Conservation (phyloP, 2,113 vertebrate species). For the Tamias sibiricus region DNA sequence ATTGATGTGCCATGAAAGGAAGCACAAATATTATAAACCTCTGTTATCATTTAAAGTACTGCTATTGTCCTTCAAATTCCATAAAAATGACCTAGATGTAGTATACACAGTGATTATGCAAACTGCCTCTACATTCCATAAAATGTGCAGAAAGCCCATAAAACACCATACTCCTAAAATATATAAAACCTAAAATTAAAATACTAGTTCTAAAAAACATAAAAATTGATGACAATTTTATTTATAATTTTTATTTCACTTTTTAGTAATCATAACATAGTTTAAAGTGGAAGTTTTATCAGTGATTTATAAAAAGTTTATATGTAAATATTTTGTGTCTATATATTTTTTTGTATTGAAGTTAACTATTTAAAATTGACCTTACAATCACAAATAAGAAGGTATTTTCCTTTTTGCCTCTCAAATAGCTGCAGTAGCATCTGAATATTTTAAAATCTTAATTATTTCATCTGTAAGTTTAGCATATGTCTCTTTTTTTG, state of each 20-base stretch:
- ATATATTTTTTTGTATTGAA: conserved; percentile 10
- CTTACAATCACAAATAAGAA: neutral
- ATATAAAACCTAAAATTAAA: conserved; percentile 44
- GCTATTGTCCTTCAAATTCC: neutral
- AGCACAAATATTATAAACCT: neutral
- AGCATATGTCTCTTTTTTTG: neutral
- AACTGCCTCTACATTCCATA: neutral
- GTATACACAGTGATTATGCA: neutral
- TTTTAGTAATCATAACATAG: neutral
- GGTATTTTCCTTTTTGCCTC: neutral
- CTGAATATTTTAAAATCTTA: neutral
- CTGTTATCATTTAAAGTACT: neutral
- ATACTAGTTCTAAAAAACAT: neutral
- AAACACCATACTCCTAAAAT: neutral
- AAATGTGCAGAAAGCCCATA: neutral
- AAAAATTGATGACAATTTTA: neutral
- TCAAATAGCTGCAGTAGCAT: neutral
- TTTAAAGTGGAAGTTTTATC: neutral
- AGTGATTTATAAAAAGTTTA: neutral
- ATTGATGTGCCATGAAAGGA: neutral
- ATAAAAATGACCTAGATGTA: conserved; percentile 37
- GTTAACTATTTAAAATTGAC: conserved; percentile 13
- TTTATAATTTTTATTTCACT: conserved; percentile 31
- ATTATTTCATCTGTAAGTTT: conserved; percentile 4
- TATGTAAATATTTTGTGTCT: neutral